Evolutionary conservation across 1,140 invertebrate genomes (phyloP).

Genomic region (Zophobas morio): DNA sequence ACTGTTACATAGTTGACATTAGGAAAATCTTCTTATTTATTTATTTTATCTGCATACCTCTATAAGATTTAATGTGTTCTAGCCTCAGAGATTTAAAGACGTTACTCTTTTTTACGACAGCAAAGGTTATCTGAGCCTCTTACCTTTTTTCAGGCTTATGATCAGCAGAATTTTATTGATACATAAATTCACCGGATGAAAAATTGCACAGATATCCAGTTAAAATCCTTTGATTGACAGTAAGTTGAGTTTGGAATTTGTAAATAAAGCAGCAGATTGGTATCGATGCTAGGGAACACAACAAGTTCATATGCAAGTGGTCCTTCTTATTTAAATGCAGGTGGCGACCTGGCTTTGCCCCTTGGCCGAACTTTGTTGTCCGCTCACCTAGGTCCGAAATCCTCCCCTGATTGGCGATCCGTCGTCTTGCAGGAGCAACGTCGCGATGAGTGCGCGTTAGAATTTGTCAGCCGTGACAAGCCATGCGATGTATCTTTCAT

Average conservation of each 20-base stretch:
- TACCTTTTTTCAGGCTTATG: conserved; percentile 7
- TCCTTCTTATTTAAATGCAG: too few species aligned
- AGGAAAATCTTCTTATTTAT: too few species aligned
- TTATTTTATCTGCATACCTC: not conserved
- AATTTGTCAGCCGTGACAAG: conserved; percentile 37
- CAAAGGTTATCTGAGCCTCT: not conserved
- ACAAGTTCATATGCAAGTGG: too few species aligned
- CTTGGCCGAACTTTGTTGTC: too few species aligned
- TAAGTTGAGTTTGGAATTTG: too few species aligned
- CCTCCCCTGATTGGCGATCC: too few species aligned
- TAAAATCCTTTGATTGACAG: too few species aligned
- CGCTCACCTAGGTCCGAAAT: too few species aligned
- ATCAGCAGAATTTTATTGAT: conserved; percentile 20
- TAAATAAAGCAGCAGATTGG: too few species aligned
- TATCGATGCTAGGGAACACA: too few species aligned
- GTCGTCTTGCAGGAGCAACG: not conserved
- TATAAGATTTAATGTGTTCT: conserved; percentile 2
- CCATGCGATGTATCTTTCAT: conserved; percentile 46
- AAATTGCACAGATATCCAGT: not conserved
- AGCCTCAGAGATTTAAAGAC: conserved; percentile 3
- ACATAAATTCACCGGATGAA: conserved; percentile 11
- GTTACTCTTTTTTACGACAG: not conserved
- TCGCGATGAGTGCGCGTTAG: conserved; percentile 31
- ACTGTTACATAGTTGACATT: too few species aligned
- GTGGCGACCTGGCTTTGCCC: too few species aligned